Base-by-base conservation (phyloP, 2,888 invertebrate species). In the Homarus gammarus region DNA sequence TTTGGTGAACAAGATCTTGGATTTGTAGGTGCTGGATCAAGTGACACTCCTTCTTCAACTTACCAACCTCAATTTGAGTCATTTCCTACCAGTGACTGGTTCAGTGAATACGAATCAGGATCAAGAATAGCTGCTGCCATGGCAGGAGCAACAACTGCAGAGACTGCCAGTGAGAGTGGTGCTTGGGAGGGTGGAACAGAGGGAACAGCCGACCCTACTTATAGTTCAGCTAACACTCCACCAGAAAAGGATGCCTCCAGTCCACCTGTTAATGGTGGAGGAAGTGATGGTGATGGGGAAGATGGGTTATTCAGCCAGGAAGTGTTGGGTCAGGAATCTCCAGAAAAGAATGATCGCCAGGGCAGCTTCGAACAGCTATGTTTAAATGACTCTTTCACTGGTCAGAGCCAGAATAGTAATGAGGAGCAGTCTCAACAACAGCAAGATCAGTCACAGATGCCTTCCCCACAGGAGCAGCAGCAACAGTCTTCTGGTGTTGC, bases 341-440 rank as follows among this genome's bases (percentile, higher is more conserved):
- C 84, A 18, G 89, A 84, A 22, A 85, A 89, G 84, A 56, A 51
- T 64, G 84, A 89, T 22, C 64, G 90, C 31, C 86, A 90, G 70
- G 92, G 91, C n/a, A 91, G 92, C 75, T 92, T 92, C 38, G 92
- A 92, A 33, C 92, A 92, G 61, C 86, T 92, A n/a, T 92, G 92
- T 61, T 82, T 92, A 15, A 92, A 90, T 79, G 92, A 92, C 56
- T 89, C 92, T 56, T 92, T 86, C 81, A 72, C 61, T 33, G 56
- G 70, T 33, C 81, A 75, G 78, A 70, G 49, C n/a, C 68, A 88
- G 70, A 79, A 78, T 56, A 51, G 49, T n/a, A 51, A 38, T n/a
- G 78, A 87, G 15, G 83, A 83, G 22, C 87, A 87, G 31, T 61
- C 87, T n/a, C 78, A 88, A 18, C 87, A 91, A 10, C 82, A 89